Base-by-base conservation (phyloP, 2,113 vertebrate genomes). In the Chamaetylas fuelleborni region DNA sequence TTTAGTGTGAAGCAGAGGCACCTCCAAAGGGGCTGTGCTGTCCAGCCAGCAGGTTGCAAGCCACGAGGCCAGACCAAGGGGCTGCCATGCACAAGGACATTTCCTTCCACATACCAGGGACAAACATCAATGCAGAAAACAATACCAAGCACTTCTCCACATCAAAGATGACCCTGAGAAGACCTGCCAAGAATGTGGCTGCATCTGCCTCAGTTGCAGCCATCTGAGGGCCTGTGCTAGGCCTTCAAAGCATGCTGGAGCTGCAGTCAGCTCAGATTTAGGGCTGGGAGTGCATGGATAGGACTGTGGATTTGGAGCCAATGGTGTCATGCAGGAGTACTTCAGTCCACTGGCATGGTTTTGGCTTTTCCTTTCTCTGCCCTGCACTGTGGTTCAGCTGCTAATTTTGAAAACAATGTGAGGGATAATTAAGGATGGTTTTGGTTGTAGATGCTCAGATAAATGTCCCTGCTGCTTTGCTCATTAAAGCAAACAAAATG, bases 161-260 rank as follows among this genome's bases (percentile, higher is more conserved):
- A 96, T 96, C 95, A 97, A 97, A 97, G 95, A 93, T 61, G 95
- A 97, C 95, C 95, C 94, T 94, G 88, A 76, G 92, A 69, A 94
- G 93, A 96, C 96, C 93, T 94, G 96, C 96, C 96, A 97, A 96
- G 96, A 96, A 97, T 97, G 90, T 88, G 80, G 80, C 77, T 92
- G 88, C 94, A 94, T 97, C 88, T 97, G 96, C 94, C 83, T 93
- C 69, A 67, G 72, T 84, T 81, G 56, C 80, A 78, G 90, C 56
- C 86, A 76, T 94, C 53, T 79, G 93, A 93, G 93, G 77, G 76
- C 25, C 88, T 92, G 92, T 19, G 8, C 65, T 67, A 96, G 94
- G 88, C 94, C 86, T 95, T 94, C 92, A 81, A 92, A 95, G 95
- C 77, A 79, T 2, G 64, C 88, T 92, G 2, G 26, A 74, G 90